These are phyloP conservation scores for Acromyrmex heyeri DNA, from an alignment of 1,140 invertebrate genomes.

Conservation along the genomic window DNA sequence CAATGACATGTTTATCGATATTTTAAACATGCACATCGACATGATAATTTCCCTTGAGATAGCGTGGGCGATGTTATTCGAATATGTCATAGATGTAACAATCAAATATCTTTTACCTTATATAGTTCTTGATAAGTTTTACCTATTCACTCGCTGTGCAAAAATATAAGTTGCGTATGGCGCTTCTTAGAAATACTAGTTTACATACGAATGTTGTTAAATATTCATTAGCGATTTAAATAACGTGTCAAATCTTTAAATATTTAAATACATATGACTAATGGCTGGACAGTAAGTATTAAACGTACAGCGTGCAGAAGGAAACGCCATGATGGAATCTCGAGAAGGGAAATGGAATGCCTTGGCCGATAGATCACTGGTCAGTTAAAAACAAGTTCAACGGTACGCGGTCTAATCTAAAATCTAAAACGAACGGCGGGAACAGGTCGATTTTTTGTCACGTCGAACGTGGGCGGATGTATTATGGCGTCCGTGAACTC, in stretches of 20 bases:
- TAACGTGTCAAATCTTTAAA: constrained; percentile 52
- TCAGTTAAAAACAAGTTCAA: constrained; percentile 61
- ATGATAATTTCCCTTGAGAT: constrained; percentile 50
- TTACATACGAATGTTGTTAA: background rate
- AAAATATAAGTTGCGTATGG: constrained; percentile 2
- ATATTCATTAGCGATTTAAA: constrained; percentile 52
- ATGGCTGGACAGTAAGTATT: constrained; percentile 40
- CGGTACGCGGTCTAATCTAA: constrained; percentile 55
- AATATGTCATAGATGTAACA: constrained; percentile 18
- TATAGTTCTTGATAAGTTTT: constrained; percentile 5
- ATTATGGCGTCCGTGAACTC: constrained; percentile 60
- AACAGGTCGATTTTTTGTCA: constrained; percentile 63
- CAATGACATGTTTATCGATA: constrained; percentile 45
- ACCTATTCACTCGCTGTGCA: background rate
- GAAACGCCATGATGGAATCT: constrained; percentile 53
- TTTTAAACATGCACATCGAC: constrained; percentile 40
- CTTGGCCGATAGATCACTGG: constrained; percentile 51
- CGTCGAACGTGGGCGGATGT: constrained; percentile 44
- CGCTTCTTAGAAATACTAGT: constrained; percentile 6
- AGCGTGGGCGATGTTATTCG: constrained; percentile 31
- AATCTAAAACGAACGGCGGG: constrained; percentile 57
- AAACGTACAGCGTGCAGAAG: constrained; percentile 12
- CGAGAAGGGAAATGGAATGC: constrained; percentile 61
- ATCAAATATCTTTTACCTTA: background rate
- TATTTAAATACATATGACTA: constrained; percentile 53